Evolutionary conservation across 2,113 vertebrate genomes (phyloP).

Genomic region (Rallus limicola): DNA sequence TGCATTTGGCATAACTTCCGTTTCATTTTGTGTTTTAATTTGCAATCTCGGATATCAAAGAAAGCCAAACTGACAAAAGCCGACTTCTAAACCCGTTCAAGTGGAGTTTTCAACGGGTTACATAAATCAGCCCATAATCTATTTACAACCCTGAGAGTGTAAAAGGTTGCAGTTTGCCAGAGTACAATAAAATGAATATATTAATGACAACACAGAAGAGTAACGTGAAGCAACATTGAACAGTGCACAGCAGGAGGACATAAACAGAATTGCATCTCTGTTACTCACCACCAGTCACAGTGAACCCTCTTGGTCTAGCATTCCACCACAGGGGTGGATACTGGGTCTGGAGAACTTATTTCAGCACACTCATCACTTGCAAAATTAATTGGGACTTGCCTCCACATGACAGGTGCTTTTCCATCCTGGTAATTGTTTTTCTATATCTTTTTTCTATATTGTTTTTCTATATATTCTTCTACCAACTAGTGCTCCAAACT

Average conservation of each 20-base stretch:
- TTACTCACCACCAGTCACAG: accelerated
- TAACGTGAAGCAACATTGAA: neutral
- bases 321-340: neutral
- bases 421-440: neutral
- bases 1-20: neutral
- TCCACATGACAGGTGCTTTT: neutral
- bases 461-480: neutral
- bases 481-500: neutral
- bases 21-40: neutral
- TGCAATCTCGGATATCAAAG: slow-evolving; percentile 29
- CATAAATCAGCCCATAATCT: slow-evolving; percentile 4
- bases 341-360: neutral
- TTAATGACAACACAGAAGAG: neutral
- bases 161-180: slow-evolving; percentile 21
- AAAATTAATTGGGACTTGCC: neutral
- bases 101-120: neutral
- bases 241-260: neutral
- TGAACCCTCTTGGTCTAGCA: neutral
- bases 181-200: neutral
- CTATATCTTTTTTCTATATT: too few species aligned
- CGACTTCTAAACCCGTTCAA: slow-evolving; percentile 21
- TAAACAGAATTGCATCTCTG: neutral
- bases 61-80: slow-evolving; percentile 39
- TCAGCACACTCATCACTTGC: neutral
- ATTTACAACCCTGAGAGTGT: neutral